Percentiles rank a stretch among this genome's conserved stretches.
phyloP scores from a whole-genome alignment of 2,113 vertebrate species.

The Thymallus thymallus region DNA sequence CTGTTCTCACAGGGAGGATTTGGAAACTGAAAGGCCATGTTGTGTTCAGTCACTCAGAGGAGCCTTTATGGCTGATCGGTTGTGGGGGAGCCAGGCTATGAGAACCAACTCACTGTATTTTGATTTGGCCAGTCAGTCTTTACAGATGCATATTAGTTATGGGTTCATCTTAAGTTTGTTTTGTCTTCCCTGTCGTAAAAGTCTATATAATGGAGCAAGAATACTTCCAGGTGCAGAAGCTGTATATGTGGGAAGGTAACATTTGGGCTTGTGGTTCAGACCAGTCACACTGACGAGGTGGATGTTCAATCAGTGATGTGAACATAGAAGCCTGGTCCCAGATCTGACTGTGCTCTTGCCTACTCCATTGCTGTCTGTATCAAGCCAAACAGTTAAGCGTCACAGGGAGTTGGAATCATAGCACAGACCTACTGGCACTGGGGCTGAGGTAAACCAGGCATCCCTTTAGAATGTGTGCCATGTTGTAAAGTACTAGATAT shows the following conservation, averaged over 20 bases:
- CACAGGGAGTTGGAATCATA: too few species aligned
- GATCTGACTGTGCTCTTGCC: too few species aligned
- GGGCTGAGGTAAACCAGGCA: background rate
- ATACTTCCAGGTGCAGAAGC: background rate
- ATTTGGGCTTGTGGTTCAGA: background rate
- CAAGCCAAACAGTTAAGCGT: too few species aligned
- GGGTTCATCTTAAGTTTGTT: too few species aligned
- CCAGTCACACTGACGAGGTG: background rate
- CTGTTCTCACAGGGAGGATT: constrained; percentile 5
- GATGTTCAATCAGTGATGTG: background rate
- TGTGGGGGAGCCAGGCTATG: background rate
- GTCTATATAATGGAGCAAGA: background rate
- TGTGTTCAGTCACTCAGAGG: constrained; percentile 9
- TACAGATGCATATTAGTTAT: background rate
- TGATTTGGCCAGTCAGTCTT: background rate
- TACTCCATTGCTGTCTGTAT: too few species aligned
- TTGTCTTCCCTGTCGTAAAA: background rate
- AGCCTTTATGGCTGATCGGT: constrained; percentile 26
- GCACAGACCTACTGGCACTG: too few species aligned
- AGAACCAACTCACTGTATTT: background rate
- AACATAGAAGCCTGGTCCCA: too few species aligned
- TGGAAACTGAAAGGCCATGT: constrained; percentile 29
- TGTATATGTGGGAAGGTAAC: background rate
- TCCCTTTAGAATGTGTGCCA: background rate
- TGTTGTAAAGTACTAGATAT: background rate